A percentile compares a stretch with the other conserved stretches of the same genome.
Evolutionary conservation across 2,113 vertebrate species (phyloP).

Genomic region (Clupea harengus): DNA sequence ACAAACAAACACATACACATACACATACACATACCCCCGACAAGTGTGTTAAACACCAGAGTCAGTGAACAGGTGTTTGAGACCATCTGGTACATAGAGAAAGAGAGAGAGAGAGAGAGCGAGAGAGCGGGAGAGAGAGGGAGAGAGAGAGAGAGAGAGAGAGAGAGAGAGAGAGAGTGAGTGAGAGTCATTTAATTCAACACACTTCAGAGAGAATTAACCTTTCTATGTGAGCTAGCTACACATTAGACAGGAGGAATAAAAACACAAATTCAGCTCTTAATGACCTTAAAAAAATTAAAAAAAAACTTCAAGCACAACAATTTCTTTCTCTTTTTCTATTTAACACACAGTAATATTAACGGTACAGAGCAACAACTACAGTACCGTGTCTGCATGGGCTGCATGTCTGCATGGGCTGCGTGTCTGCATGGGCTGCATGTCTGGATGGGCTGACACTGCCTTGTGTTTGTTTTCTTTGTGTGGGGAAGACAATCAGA

Average conservation of each 20-base stretch:
- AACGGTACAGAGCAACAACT: background rate
- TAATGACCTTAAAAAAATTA: background rate
- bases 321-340: background rate
- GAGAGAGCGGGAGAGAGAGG: constrained; percentile 21
- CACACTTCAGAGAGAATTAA: constrained; percentile 23
- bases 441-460: background rate
- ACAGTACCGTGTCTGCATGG: background rate
- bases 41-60: constrained; percentile 28
- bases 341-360: background rate
- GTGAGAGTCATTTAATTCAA: constrained; percentile 30
- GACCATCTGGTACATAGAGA: constrained; percentile 35
- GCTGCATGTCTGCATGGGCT: background rate
- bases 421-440: background rate
- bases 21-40: background rate
- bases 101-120: constrained; percentile 35
- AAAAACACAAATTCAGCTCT: background rate
- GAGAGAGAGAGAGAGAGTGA: constrained; percentile 37
- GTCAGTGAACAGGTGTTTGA: constrained; percentile 29
- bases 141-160: constrained; percentile 3
- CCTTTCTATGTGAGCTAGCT: constrained; percentile 20
- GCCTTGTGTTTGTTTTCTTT: background rate
- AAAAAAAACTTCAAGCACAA: background rate
- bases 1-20: background rate
- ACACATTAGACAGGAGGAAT: background rate
- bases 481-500: background rate